Base-by-base conservation (phyloP, 1,140 invertebrate species). In the Brevipalpus yothersi region DNA sequence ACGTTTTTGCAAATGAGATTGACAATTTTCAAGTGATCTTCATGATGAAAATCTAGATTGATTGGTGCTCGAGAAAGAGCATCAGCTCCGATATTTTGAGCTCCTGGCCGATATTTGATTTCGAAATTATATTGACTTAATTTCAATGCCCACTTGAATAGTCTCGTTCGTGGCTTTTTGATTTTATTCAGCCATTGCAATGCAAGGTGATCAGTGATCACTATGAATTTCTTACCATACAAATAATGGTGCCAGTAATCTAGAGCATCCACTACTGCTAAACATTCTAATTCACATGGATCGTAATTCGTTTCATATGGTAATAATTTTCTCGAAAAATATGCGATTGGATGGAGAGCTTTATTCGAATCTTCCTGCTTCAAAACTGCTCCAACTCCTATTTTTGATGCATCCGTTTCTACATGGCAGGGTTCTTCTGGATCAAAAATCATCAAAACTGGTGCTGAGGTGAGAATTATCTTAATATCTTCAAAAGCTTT, bases 201-300 rank as follows among this genome's bases (percentile, higher is more conserved):
- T 0, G 75, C 71, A 61, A 71, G 67, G 62, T 76, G 71, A 63
- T 77, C 75, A 11, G 74, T 76, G 21, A 68, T 47, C 19, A 75
- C 63, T 4, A 62, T 64, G 57, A 76, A 73, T 15, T 66, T 58
- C 11, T 67, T 58, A 9, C 71, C 72, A 63, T 68, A 73, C 15
- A 76, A 56, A 61, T 74, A 78, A 51, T 77, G 64, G 58, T 77
- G 71, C 63, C 77, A 77, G 60, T 72, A 63, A 69, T 67, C 64
- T 53, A 75, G 60, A n/a, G 69, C 72, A 67, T 68, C 74, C 47
- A 75, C 61, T 41, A 78, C 69, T 7, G 70, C 68, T 13, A 74
- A 66, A 0, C 69, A 73, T 66, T 79, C 77, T 63, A 72, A 73
- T 43, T 80, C 75, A 7, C 76, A 65, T 60, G 76, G 71, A 17